Evolutionary conservation across 1,140 invertebrate genomes (phyloP), one percentile per base, ranked within the genome.

Genomic region (Apis laboriosa): DNA sequence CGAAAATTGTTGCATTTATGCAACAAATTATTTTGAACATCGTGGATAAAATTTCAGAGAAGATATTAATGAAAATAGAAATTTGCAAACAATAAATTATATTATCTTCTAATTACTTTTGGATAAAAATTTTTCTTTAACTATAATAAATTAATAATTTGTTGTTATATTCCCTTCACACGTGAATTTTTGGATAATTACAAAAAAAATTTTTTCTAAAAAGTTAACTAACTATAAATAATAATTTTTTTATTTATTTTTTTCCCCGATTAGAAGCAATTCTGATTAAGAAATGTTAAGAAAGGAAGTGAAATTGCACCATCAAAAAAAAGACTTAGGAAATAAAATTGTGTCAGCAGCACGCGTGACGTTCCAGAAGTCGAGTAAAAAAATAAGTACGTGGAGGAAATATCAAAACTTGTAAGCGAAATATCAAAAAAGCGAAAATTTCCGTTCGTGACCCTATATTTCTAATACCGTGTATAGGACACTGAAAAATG

Each of bases 391-490:
- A 66, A 56, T 61, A 55, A 55, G 70, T 58, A 75, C 71, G 71
- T 49, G 61, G 21, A 75, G 34, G 61, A 55, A 80, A 67, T 75
- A 75, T 75, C 61, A 51, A 66, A 80, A 66, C 49, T 75, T 28
- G 34, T 56, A 24, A 58, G 61, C n/a, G 49, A n/a, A 80, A 80
- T 74, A 75, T 53, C 17, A 66, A 51, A 58, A 64, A 43, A 56
- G 34, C n/a, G 34, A 66, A 43, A 80, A 80, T 80, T 79, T 66
- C 53, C 24, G 56, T 34, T 28, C 28, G 24, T 11, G 60, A 34
- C 24, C 56, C 43, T 19, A 68, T 61, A 58, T 19, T 53, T 49
- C 12, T 53, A 75, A 64, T 67, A 49, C 28, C 34, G 53, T 49
- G 12, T 19, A 9, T 3, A 49, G 64, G 78, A 66, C 28, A 49